Base-by-base conservation (phyloP, 2,797 vertebrate species). In the Helicolenus hilgendorfi region DNA sequence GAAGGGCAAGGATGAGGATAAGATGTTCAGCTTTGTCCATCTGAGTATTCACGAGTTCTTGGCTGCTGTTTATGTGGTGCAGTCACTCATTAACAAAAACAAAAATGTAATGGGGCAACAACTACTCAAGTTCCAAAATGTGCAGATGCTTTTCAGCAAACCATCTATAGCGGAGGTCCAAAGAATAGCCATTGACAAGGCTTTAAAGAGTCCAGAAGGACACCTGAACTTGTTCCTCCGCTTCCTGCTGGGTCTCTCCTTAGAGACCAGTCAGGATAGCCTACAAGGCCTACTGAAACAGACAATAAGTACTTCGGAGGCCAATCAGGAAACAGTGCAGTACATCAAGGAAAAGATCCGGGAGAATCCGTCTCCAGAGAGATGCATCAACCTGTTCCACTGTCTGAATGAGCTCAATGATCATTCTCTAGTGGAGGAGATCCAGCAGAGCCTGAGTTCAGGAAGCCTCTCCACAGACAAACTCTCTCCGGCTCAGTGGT, bases 301-400 rank as follows among this genome's bases (percentile, higher is more conserved):
- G 45, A 49, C 45, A 49, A 49, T 49, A 27, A 76, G 35, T 26
- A 72, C 58, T 20, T 45, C 77, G 45, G 41, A 80, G 27, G 53
- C 45, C 60, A 85, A 77, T 27, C 65, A 72, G 35, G 67, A 76
- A 45, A 85, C 35, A 59, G 78, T 29, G 2, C 36, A 72, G 20
- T 85, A 81, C 60, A 85, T 85, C 49, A 81, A 72, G 24, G 36
- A 81, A 45, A 71, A 76, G 59, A 81, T 85, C 59, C 55, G 36
- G 7, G 59, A 77, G 72, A 59, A 58, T 67, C 53, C 38, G 2
- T 60, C 68, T 60, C 22, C 76, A 53, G 82, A 79, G 31, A 84
- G 68, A 49, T 67, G 63, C 29, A 33, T 63, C 29, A 63, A 63
- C 60, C 60, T 63, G 1, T 63, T 63, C 10, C 60, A 63, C 60